Base-by-base conservation (phyloP, 2,888 invertebrate genomes). In the Pardosa pseudoannulata region DNA sequence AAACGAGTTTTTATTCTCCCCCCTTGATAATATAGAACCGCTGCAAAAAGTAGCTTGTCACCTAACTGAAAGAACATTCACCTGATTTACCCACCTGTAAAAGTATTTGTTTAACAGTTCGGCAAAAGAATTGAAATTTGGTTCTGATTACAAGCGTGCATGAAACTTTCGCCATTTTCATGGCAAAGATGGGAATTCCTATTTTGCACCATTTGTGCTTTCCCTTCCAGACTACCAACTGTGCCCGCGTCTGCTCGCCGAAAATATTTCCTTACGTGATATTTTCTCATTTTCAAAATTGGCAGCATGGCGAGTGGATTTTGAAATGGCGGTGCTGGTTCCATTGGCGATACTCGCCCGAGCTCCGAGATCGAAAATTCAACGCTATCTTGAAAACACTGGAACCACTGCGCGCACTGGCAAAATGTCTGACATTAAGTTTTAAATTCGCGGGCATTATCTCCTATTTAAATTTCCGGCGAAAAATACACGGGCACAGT, bases 321-420 rank as follows among this genome's bases (percentile, higher is more conserved):
- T 19, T 65, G 46, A 19, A 78, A 67, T 36, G 83, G 39, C 73
- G 16, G 46, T 46, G 50, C 71, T 71, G 62, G 39, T 78, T 71
- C 72, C 83, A 67, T 46, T 67, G 67, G 16, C 23, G 72, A 28
- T 46, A 67, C 73, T 72, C 67, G 83, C 78, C 50, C 83, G 23
- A n/a, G 27, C 16, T 36, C 13, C 28, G 56, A 62, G 83, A 83
- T 83, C 83, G 83, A 83, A 75, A 76, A 65, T n/a, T 13, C 19
- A 23, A 78, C 83, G 83, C 83, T 73, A 78, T 83, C 83, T 83
- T 78, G 83, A 83, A 11, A 1, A 19, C 50, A 78, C 71, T 46
- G 72, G 83, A 78, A 73, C 83, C 76, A 65, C 16, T 56, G 67
- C 78, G 83, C 78, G 73, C 56, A 67, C 11, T n/a, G 39, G 6